Percentiles rank a stretch among this genome's conserved stretches.
phyloP scores from a whole-genome alignment of 2,888 invertebrate genomes.

The Pyrochroa serraticornis region DNA sequence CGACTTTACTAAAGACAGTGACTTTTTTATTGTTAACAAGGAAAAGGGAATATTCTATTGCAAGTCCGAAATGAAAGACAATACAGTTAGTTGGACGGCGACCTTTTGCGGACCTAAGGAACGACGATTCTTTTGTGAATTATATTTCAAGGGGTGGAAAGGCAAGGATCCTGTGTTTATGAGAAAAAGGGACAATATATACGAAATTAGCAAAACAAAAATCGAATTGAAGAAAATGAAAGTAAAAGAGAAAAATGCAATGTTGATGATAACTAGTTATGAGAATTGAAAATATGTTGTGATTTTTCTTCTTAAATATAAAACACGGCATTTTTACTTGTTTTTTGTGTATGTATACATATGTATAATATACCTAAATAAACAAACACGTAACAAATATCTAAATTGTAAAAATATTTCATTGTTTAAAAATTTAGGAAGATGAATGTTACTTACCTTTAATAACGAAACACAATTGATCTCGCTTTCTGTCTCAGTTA shows the following conservation, averaged over 20 bases:
- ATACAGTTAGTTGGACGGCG: conserved; percentile 40
- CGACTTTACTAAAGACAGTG: conserved; percentile 43
- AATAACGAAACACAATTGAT: no score
- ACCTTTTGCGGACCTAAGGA: conserved; percentile 44
- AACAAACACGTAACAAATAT: no score
- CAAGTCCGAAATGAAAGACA: conserved; percentile 32
- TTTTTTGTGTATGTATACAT: no score
- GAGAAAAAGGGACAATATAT: conserved; percentile 33
- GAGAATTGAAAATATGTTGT: conserved; percentile 6
- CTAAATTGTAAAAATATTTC: no score
- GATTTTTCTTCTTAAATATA: no score
- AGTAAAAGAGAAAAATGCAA: conserved; percentile 45
- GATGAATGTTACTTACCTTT: no score
- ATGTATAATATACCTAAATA: no score
- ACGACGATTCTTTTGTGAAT: conserved; percentile 42
- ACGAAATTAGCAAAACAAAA: conserved; percentile 8
- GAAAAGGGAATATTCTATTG: conserved; percentile 45
- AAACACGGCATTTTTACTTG: no score
- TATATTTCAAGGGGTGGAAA: conserved; percentile 42
- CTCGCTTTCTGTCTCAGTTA: no score
- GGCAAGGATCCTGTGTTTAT: conserved; percentile 37
- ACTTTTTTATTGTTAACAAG: conserved; percentile 41
- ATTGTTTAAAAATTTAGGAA: no score
- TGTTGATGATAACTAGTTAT: conserved; percentile 40
- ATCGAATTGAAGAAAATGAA: conserved; percentile 43